Conservation (phyloP, 2,797 vertebrate species). For the Sebastolobus altivelis region DNA sequence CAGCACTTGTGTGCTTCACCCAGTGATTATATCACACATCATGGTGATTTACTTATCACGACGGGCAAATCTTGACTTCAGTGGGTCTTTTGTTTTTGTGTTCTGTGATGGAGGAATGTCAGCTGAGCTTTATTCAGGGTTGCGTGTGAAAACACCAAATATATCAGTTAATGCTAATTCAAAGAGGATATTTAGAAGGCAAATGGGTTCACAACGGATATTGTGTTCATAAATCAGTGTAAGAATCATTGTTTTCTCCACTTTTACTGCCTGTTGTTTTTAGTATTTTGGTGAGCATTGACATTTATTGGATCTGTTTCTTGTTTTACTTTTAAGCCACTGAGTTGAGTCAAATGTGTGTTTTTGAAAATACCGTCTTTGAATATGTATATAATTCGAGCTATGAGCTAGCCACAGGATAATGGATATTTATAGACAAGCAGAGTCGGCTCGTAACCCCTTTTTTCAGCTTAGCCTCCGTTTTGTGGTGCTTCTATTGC, state of each 20-base stretch:
- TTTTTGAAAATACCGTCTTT: not conserved
- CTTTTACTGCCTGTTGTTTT: conserved; percentile 16
- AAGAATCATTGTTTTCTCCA: not conserved
- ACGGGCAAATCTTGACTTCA: conserved; percentile 55
- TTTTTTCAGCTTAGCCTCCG: not conserved
- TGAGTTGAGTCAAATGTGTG: conserved; percentile 10
- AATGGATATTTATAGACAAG: not conserved
- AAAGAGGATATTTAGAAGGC: conserved; percentile 21
- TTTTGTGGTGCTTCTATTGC: not conserved
- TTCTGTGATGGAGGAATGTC: conserved; percentile 45
- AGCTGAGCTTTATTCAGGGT: conserved; percentile 19
- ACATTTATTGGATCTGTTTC: conserved; percentile 26
- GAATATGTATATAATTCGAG: not conserved
- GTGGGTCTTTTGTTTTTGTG: conserved; percentile 67
- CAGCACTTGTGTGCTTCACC: conserved; percentile 61
- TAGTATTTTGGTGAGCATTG: not conserved
- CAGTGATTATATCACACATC: conserved; percentile 74
- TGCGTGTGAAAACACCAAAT: conserved; percentile 37
- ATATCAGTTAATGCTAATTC: conserved; percentile 44
- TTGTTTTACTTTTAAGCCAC: conserved; percentile 8
- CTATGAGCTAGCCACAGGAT: conserved; percentile 4
- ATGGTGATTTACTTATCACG: conserved; percentile 69
- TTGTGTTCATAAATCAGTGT: conserved; percentile 16
- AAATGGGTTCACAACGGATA: conserved; percentile 6
- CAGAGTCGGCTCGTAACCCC: not conserved